A percentile compares a stretch with the other conserved stretches of the same genome.
These are phyloP conservation scores for Hiodon alosoides DNA, from an alignment of 2,113 vertebrate genomes.

Conservation along the genomic window DNA sequence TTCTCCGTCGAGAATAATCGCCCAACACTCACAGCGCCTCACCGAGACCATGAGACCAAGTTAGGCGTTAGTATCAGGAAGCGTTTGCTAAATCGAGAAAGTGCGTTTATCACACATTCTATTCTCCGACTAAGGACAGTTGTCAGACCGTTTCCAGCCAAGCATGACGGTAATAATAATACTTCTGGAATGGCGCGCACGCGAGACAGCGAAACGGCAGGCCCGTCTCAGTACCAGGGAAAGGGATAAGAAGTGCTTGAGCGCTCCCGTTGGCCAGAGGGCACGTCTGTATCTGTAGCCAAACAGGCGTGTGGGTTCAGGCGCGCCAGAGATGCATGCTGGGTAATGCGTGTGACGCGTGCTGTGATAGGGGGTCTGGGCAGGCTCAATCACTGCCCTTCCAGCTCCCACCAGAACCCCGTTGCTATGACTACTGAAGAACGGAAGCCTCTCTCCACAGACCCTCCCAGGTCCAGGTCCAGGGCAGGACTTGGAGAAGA, in stretches of 20 bases:
- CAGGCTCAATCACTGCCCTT: constrained; percentile 57
- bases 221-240: constrained; percentile 32
- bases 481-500: constrained; percentile 32
- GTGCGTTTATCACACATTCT: no score
- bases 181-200: not conserved
- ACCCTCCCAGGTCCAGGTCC: constrained; percentile 61
- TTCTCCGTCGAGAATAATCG: not conserved
- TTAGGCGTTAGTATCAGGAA: no score
- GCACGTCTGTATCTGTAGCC: constrained; percentile 54
- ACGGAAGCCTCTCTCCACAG: constrained; percentile 65
- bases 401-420: constrained; percentile 64
- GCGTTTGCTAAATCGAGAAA: no score
- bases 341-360: constrained; percentile 31
- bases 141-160: not conserved
- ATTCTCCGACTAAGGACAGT: no score
- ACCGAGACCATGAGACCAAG: no score
- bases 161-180: not conserved
- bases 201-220: not conserved
- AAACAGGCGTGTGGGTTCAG: constrained; percentile 39
- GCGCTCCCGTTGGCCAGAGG: constrained; percentile 49
- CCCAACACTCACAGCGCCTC: no score
- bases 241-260: constrained; percentile 38
- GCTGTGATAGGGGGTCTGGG: constrained; percentile 34
- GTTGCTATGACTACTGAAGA: constrained; percentile 61
- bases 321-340: constrained; percentile 22